Evolutionary conservation across 2,888 invertebrate genomes (phyloP), one percentile per base, ranked within the genome.

Genomic region (Catocala sponsa): DNA sequence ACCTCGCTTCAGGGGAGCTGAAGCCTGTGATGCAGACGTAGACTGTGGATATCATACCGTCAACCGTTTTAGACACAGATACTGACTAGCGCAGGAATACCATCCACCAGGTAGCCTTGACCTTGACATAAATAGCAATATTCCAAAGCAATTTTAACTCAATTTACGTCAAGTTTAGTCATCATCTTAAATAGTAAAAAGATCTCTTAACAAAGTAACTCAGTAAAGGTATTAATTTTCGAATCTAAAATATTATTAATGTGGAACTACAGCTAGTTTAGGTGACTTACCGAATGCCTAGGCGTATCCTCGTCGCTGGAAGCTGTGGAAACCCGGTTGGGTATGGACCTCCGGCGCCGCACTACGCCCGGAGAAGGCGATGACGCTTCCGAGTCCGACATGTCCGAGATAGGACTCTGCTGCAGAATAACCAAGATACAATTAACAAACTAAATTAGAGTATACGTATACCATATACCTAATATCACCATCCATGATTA

Each of bases 301-400:
- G 88, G 91, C 70, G 84, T 89, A 43, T 84, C 93, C 54, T 88
- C 94, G 79, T 90, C 95, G 77, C 91, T 95, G 73, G 89, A 93
- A 41, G 87, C 91, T 62, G 95, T 87, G 55, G 95, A 90, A 62
- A 91, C 89, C 62, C 91, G 84, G 72, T 86, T 86, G 41, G 88
- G 84, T 54, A 83, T 79, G 49, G 91, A 86, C 59, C 92, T 82
- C 58, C 91, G 80, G 55, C 90, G 82, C 43, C 91, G 81, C 62
- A 77, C 72, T 42, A 82, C 81, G 13, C 81, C 87, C 38, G 92
- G 89, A 6, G 92, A 88, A 42, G 90, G 88, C 46, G 91, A 90
- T 32, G 94, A 89, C 58, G 91, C 84, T 65, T 95, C 95, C 42
- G 95, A 95, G 72, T 96, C 96, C 5, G 96, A 96, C 70, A 96